phyloP scores from a whole-genome alignment of 2,888 invertebrate species.

The Liodrosophila aerea region DNA sequence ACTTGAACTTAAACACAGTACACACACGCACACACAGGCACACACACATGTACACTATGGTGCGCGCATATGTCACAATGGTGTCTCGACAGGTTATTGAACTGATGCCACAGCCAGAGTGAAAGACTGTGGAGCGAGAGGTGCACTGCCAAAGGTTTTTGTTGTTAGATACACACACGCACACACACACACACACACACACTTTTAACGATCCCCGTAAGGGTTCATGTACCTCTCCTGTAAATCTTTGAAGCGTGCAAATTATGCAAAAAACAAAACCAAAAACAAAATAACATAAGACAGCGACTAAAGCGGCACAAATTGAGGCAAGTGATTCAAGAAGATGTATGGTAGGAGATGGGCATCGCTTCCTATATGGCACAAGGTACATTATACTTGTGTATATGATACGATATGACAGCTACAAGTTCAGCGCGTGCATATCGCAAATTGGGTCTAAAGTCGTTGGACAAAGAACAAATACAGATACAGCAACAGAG shows the following conservation, averaged over 20 bases:
- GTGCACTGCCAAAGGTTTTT: constrained; percentile 47
- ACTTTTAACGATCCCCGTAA: constrained; percentile 24
- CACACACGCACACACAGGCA: constrained; percentile 10
- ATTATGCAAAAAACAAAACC: constrained; percentile 63
- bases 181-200: constrained; percentile 20
- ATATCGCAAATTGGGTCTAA: too few relatives aligned
- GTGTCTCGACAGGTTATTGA: constrained; percentile 39
- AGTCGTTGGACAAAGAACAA: too few relatives aligned
- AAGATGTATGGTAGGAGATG: constrained; percentile 17
- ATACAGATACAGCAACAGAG: too few relatives aligned
- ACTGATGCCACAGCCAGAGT: constrained; percentile 20
- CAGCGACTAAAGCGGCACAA: constrained; percentile 27
- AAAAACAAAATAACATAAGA: constrained; percentile 7
- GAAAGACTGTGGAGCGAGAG: neutral
- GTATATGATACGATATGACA: too few relatives aligned
- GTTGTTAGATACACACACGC: constrained; percentile 39
- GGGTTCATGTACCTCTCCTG: constrained; percentile 47
- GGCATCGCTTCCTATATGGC: neutral
- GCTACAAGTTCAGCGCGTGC: too few relatives aligned
- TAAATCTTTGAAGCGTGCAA: constrained; percentile 66
- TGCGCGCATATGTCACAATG: constrained; percentile 31
- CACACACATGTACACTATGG: neutral
- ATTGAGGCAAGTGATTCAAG: constrained; percentile 48
- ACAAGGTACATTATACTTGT: too few relatives aligned
- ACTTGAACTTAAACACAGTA: constrained; percentile 1